Evolutionary conservation across 1,140 invertebrate genomes (phyloP), one percentile per base, ranked within the genome.

Genomic region (Drosophila bifasciata): DNA sequence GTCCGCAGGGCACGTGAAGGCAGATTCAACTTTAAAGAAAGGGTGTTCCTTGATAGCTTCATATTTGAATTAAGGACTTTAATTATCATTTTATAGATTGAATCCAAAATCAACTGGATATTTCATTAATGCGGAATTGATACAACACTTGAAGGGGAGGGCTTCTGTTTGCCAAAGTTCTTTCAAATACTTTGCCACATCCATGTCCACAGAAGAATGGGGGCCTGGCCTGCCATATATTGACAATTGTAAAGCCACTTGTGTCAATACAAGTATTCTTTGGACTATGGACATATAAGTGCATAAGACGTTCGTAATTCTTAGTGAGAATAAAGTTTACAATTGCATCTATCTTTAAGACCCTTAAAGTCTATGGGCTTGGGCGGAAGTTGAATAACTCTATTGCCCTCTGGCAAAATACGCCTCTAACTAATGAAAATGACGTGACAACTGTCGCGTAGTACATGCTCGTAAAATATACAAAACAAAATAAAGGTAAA

Each of bases 381-480:
- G 11, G 40, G 32, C 61, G 64, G 64, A 68, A 67, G 53, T 52
- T 8, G 16, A 11, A 17, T n/a, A 53, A 53, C 39, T 19, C 17
- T 21, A 11, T 19, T 41, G 53, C 36, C 15, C 23, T 17, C 36
- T 5, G 50, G 16, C 19, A 46, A 45, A 41, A 55, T 9, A 32
- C 39, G n/a, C n/a, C 28, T 7, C 11, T 6, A 15, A 49, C 13
- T 28, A 67, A 52, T 66, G 62, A 74, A 69, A 59, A 59, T 63
- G 39, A 73, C 76, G 73, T 76, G 67, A 76, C 76, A 72, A 80
- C 76, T 45, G 48, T 59, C 71, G 48, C 55, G 71, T 56, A 36
- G 28, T 28, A 28, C n/a, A n/a, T n/a, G n/a, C 8, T 28, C 28
- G 8, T 28, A 9, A 28, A 67, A 66, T 66, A 36, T 36, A 39